phyloP scores from a whole-genome alignment of 2,113 vertebrate species.

The Girardinichthys multiradiatus region DNA sequence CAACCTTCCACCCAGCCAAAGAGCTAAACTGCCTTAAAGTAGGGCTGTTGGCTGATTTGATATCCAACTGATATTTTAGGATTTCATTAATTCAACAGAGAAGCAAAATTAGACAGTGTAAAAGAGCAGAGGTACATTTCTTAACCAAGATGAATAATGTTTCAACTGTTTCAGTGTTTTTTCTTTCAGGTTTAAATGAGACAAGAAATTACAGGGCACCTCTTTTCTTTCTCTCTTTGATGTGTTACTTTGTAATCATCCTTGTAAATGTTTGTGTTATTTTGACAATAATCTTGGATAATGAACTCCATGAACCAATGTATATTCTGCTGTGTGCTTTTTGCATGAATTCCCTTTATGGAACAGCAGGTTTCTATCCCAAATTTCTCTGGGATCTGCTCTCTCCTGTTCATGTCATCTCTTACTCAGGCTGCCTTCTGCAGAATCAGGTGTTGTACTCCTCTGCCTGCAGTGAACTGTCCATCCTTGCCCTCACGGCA shows the following conservation, averaged over 20 bases:
- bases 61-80: too few species aligned
- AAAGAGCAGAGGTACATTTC: not conserved
- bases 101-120: too few species aligned
- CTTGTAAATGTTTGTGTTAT: slow-evolving; percentile 39
- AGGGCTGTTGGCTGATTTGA: too few species aligned
- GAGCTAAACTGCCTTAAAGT: not conserved
- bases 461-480: slow-evolving; percentile 42
- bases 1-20: not conserved
- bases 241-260: slow-evolving; percentile 42
- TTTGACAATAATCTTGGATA: slow-evolving; percentile 44
- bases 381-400: slow-evolving; percentile 50
- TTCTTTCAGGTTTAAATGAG: slow-evolving; percentile 46
- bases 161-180: slow-evolving; percentile 18
- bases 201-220: not conserved
- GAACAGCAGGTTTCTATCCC: slow-evolving; percentile 55
- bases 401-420: slow-evolving; percentile 41
- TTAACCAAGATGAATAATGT: not conserved
- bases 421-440: slow-evolving; percentile 46
- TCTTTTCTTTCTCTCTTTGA: slow-evolving; percentile 35
- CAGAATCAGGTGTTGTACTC: slow-evolving; percentile 41
- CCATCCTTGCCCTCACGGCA: slow-evolving; percentile 46
- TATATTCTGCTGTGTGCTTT: slow-evolving; percentile 54
- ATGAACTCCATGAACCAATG: slow-evolving; percentile 60
- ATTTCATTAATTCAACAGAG: too few species aligned
- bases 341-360: slow-evolving; percentile 57